Base-by-base conservation (phyloP, 1,140 invertebrate genomes). In the Choristoneura fumiferana region DNA sequence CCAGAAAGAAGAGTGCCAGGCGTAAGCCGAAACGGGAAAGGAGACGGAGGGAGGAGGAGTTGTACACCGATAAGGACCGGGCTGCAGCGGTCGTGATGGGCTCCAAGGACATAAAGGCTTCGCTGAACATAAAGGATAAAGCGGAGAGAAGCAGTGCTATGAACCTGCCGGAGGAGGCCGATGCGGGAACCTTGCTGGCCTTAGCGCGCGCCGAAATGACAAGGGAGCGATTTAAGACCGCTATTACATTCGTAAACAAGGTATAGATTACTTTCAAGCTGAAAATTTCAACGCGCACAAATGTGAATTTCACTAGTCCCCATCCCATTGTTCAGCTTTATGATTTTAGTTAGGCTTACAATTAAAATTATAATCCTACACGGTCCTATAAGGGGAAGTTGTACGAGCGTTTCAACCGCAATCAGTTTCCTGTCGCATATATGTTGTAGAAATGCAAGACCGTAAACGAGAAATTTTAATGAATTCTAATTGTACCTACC, bases 1-100 rank as follows among this genome's bases (percentile, higher is more conserved):
- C 83, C 8, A 71, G 78, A 37, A 89, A 84, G 52, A 77, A 73
- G 43, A 77, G 62, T 43, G 73, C 38, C 12, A 68, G 81, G 14
- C 73, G 72, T 33, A 91, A 88, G 69, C 89, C 87, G 88, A 90
- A 86, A 68, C 91, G 88, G 8, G 89, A 91, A 18, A 83, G 90
- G 62, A 91, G 92, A 17, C 90, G 91, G 13, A 90, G 91, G n/a
- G 93, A 95, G 66, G 94, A 95, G 58, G 96, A 97, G 74, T 82
- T 95, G 9, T 97, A 97, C 75, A 97, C 95, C 8, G 96, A 97
- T 79, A 97, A 97, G 74, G 96, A 97, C 78, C 86, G 96, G 8
- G 96, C 96, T 0, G 96, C 96, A 0, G 96, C 96, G 0, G 96
- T 97, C 4, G 95, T 95, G 67, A 92, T 96, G 91, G 95, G 95